Evolutionary conservation across 2,797 vertebrate genomes (phyloP), one percentile per base, ranked within the genome.

Genomic region (Myripristis jacobus): DNA sequence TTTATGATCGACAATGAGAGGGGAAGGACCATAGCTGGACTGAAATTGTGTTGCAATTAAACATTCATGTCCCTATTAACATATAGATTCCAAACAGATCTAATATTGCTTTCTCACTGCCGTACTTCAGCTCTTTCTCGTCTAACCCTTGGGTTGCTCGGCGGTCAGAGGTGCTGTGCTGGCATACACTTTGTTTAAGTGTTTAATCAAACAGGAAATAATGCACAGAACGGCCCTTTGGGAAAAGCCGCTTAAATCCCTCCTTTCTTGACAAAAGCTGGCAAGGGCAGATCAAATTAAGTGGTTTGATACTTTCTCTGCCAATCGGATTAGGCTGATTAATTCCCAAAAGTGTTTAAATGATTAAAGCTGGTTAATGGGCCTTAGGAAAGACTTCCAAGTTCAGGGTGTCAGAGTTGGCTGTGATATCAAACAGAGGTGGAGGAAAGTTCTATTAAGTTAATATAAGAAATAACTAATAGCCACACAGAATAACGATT

Each of bases 261-360:
- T 47, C 47, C 38, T 82, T 82, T 87, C 78, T 81, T 83, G n/a
- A 52, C 81, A 82, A 92, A 89, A 89, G 77, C 90, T 54, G 54
- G 4, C 80, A 65, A 80, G 81, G 65, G 76, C 80, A 88, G 91
- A 92, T 93, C 90, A 90, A 90, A 92, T 91, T 89, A 90, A 93
- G 86, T 90, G 89, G 84, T 92, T 90, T 90, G 89, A 92, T 93
- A 89, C 87, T 81, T 91, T 86, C 87, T 72, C 77, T 87, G 86
- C 88, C 90, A 90, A 92, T 91, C 83, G 83, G 91, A 91, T 91
- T 94, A 93, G 78, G 66, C 66, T 75, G 85, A 91, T 89, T 92
- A 92, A 93, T 91, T 93, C 92, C 89, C 89, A 82, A 87, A 86
- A 82, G 90, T 87, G 83, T 91, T 88, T 86, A 88, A 89, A 87